Evolutionary conservation across 2,113 vertebrate genomes (phyloP).

Genomic region (Halcyon malimbica): DNA sequence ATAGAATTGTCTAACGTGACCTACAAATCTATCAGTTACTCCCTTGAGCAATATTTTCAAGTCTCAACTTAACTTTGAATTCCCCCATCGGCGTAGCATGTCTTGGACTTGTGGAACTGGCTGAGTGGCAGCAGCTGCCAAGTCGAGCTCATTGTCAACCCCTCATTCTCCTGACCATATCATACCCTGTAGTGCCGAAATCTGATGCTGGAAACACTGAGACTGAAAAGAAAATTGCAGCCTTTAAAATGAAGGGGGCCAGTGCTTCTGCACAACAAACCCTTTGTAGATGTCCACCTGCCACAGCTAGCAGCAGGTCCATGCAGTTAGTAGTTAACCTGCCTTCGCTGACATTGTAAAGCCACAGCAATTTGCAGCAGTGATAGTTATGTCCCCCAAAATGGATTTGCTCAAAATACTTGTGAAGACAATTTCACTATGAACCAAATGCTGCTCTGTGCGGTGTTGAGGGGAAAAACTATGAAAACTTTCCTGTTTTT

Average conservation of each 20-base stretch:
- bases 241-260: not conserved
- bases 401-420: not conserved
- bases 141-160: not conserved
- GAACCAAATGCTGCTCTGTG: not conserved
- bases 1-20: not conserved
- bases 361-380: not conserved
- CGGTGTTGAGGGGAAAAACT: not conserved
- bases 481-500: not conserved
- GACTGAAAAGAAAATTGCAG: not conserved
- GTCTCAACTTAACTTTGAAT: slow-evolving; percentile 25
- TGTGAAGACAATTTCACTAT: not conserved
- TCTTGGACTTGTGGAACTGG: slow-evolving; percentile 28
- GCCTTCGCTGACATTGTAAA: not conserved
- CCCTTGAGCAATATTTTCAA: slow-evolving; percentile 24
- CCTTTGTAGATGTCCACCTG: rapidly evolving
- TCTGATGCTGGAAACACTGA: not conserved
- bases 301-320: not conserved
- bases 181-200: not conserved
- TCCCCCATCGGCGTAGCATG: not conserved
- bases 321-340: no score
- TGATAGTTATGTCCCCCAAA: not conserved
- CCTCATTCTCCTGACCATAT: not conserved
- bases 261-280: not conserved
- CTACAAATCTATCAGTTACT: slow-evolving; percentile 19
- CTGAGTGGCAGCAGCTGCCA: slow-evolving; percentile 17